phyloP scores from a whole-genome alignment of 2,888 invertebrate genomes.

The Sphaerophoria taeniata region DNA sequence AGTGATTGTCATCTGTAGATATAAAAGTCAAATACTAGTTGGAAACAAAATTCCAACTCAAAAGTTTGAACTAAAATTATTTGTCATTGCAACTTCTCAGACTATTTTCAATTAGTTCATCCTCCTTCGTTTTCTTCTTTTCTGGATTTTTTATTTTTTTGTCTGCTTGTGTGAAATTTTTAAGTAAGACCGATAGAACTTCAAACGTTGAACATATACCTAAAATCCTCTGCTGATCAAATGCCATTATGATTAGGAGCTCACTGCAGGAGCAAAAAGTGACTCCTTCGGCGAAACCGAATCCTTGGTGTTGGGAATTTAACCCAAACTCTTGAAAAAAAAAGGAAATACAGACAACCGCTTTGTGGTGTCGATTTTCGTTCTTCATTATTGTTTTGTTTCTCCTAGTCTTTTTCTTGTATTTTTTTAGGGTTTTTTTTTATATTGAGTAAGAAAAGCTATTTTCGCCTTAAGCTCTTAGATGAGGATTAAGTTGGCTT shows the following conservation, averaged over 20 bases:
- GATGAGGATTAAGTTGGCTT: constrained; percentile 23
- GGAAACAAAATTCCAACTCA: no score
- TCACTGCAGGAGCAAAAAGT: neutral
- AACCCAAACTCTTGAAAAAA: neutral
- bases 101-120: neutral
- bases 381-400: neutral
- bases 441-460: constrained; percentile 6
- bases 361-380: constrained; percentile 18
- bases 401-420: neutral
- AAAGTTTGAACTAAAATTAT: no score
- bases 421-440: neutral
- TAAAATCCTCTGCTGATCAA: constrained; percentile 20
- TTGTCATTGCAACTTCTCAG: neutral
- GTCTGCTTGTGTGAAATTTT: constrained; percentile 14
- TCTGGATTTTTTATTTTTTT: neutral
- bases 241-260: constrained; percentile 4
- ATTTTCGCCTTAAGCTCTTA: constrained; percentile 12
- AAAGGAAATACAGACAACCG: neutral
- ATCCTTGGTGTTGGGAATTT: constrained; percentile 4
- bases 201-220: neutral
- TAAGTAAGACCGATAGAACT: neutral
- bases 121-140: neutral
- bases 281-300: neutral
- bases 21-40: no score
- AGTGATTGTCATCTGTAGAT: no score